Conservation (phyloP, 2,113 vertebrate species). For the Sinocyclocheilus grahami region DNA sequence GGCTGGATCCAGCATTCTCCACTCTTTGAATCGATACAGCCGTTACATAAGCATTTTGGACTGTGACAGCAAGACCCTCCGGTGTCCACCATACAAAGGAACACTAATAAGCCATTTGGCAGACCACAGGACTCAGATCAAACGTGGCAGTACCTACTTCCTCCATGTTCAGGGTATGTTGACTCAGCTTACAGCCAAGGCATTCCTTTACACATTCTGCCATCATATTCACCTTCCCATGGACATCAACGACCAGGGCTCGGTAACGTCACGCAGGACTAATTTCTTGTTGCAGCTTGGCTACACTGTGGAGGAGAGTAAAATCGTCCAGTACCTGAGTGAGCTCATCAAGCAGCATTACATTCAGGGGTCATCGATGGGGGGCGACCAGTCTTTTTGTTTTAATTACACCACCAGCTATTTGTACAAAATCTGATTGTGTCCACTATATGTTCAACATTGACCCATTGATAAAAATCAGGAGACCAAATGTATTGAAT, state of each 20-base stretch:
- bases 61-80: constrained; percentile 89
- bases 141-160: constrained; percentile 92
- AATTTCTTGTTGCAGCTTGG: constrained; percentile 86
- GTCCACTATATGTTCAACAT: not conserved
- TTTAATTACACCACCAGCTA: constrained; percentile 94
- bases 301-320: constrained; percentile 85
- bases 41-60: constrained; percentile 93
- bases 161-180: constrained; percentile 88
- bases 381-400: constrained; percentile 77
- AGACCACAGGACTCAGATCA: constrained; percentile 93
- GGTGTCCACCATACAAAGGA: constrained; percentile 87
- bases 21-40: constrained; percentile 89
- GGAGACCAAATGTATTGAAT: constrained; percentile 51
- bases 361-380: constrained; percentile 73
- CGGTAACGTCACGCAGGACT: constrained; percentile 74
- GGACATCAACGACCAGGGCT: constrained; percentile 73
- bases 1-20: constrained; percentile 76
- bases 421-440: constrained; percentile 92
- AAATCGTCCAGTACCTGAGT: constrained; percentile 89
- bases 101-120: constrained; percentile 83
- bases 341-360: constrained; percentile 91
- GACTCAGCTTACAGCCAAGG: constrained; percentile 86
- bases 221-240: constrained; percentile 93
- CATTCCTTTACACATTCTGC: constrained; percentile 93
- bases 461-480: constrained; percentile 32